Evolutionary conservation across 2,888 invertebrate species (phyloP), one percentile per base, ranked within the genome.

Genomic region (Acleris sparsana): DNA sequence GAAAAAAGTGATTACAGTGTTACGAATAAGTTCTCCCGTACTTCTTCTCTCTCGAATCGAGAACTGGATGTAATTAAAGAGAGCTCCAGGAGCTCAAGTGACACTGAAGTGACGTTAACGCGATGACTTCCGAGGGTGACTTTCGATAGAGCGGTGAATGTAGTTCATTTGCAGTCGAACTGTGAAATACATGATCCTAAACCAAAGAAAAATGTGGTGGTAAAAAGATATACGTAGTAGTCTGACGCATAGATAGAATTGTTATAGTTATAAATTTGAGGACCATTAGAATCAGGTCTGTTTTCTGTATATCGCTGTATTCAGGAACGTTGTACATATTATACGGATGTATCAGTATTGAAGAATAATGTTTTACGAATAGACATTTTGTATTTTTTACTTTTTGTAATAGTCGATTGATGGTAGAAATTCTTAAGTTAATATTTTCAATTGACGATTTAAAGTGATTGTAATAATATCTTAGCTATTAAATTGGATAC

Each of bases 61-160:
- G 93, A 93, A 78, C 85, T 93, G 51, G 93, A 93, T 70, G 92
- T 93, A 52, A 93, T 93, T 56, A 93, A 92, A 80, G 93, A 93
- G 76, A 93, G 93, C 77, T 93, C 93, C 13, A 85, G 92, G 73
- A 93, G 93, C 75, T 93, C 93, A 13, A 93, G 93, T 86, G 93
- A 93, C 72, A 92, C 92, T 68, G 93, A 93, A 86, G 89, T 92
- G 83, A 92, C 92, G 53, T 86, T 93, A 70, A 92, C 92, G 49
- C 91, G 92, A 92, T 93, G 92, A 93, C 86, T 92, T 80, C 89
- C 89, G 83, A 84, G 85, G 71, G 92, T 92, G 69, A 92, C 90
- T 72, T 92, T 92, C 80, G 87, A 89, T 76, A 86, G 80, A 72
- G 80, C 87, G 67, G 89, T 91, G 73, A 87, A 89, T 77, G 82